These are phyloP conservation scores for Macrophya alboannulata DNA, from an alignment of 2,888 invertebrate genomes.

Conservation along the genomic window DNA sequence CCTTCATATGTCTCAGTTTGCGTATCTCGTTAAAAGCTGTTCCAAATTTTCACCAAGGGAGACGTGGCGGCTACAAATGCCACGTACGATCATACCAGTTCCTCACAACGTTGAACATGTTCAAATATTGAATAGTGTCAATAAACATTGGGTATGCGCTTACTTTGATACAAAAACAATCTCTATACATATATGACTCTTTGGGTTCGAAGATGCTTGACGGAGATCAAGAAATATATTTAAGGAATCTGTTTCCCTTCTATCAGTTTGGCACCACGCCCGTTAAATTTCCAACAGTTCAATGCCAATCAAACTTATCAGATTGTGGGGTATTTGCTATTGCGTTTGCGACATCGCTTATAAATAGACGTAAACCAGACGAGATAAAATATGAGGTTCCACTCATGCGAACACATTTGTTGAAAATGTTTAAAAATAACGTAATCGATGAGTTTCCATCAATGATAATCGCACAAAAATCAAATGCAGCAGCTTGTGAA, in stretches of 20 bases:
- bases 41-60: background rate
- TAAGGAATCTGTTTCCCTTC: background rate
- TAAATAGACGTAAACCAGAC: background rate
- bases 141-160: conserved; percentile 52
- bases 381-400: background rate
- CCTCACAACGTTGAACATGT: background rate
- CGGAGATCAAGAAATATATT: background rate
- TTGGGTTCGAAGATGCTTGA: background rate
- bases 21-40: background rate
- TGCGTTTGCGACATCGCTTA: background rate
- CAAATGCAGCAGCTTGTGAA: too few relatives aligned
- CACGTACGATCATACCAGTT: background rate
- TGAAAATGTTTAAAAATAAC: background rate
- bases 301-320: background rate
- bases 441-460: background rate
- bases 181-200: background rate
- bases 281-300: background rate
- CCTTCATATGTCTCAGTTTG: background rate
- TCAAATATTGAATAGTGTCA: conserved; percentile 40
- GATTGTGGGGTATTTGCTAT: conserved; percentile 2
- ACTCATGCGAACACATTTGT: background rate
- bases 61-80: background rate
- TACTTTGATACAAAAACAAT: conserved; percentile 42
- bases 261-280: background rate
- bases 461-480: too few relatives aligned